Conservation (phyloP, 2,888 invertebrate species). For the Troides oblongomaculatus region DNA sequence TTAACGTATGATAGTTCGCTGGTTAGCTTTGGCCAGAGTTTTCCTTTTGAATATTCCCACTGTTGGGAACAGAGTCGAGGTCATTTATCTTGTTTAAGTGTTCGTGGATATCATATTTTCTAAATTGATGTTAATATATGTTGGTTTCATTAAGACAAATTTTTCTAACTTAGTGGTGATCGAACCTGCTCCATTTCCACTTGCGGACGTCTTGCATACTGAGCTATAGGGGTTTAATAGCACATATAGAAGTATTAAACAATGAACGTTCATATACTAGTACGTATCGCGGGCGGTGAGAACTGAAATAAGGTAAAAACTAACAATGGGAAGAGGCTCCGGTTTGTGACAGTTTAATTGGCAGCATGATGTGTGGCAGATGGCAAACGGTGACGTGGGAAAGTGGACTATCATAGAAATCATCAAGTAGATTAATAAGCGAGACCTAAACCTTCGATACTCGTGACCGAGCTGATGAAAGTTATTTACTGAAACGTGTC, state of each 20-base stretch:
- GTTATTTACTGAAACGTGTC: background rate
- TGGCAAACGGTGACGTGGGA: slow-evolving; percentile 19
- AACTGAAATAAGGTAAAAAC: slow-evolving; percentile 4
- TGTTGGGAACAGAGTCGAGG: too few species aligned
- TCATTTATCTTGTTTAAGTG: too few species aligned
- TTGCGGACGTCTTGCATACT: too few species aligned
- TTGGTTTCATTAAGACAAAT: too few species aligned
- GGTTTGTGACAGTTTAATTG: slow-evolving; percentile 3
- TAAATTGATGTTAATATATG: too few species aligned
- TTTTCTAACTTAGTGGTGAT: too few species aligned
- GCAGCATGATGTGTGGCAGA: background rate
- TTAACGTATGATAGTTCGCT: background rate
- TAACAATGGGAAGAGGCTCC: slow-evolving; percentile 10
- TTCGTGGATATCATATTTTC: too few species aligned
- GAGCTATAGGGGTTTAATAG: too few species aligned
- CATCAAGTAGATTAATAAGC: background rate
- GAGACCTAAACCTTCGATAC: background rate
- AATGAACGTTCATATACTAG: background rate
- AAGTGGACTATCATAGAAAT: slow-evolving; percentile 11
- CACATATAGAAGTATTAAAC: background rate
- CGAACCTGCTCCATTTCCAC: too few species aligned
- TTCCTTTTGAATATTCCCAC: background rate
- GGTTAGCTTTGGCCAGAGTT: background rate
- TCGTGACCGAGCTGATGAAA: background rate
- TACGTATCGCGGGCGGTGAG: background rate